Evolutionary conservation across 2,888 invertebrate genomes (phyloP).

Genomic region (Podotricha telesiphe): DNA sequence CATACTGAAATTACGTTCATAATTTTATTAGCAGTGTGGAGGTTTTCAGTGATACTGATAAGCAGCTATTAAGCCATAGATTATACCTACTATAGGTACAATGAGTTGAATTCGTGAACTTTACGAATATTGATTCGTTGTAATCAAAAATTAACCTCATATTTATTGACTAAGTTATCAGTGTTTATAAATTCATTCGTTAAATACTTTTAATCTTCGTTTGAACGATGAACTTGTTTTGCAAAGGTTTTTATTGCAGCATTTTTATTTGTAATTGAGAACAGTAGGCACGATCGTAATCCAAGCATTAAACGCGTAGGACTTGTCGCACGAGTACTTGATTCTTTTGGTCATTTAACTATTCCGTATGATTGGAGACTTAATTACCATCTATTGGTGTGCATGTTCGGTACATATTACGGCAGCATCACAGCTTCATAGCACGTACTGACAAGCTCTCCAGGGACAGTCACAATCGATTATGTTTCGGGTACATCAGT

Average conservation of each 20-base stretch:
- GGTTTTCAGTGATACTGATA: constrained; percentile 5
- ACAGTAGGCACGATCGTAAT: constrained; percentile 15
- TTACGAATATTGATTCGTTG: constrained; percentile 13
- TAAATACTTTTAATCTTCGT: constrained; percentile 28
- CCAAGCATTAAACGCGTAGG: constrained; percentile 29
- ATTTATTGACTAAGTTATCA: constrained; percentile 28
- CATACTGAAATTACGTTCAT: not conserved
- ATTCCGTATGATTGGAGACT: constrained; percentile 48
- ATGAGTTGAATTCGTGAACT: constrained; percentile 3
- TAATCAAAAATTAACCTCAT: constrained; percentile 20
- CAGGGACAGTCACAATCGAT: constrained; percentile 51
- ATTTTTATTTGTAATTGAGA: constrained; percentile 27
- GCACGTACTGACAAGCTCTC: constrained; percentile 49
- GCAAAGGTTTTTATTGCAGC: constrained; percentile 11
- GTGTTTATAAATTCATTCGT: constrained; percentile 31
- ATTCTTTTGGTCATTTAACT: constrained; percentile 33
- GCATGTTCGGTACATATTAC: constrained; percentile 55
- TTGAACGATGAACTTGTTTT: constrained; percentile 20
- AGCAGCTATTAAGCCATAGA: not conserved
- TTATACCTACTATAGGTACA: not conserved
- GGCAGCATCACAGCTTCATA: constrained; percentile 54
- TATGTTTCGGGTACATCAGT: constrained; percentile 43
- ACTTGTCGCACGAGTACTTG: constrained; percentile 29
- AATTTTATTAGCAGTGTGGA: not conserved
- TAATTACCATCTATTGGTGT: constrained; percentile 61